A percentile compares a stretch with the other conserved stretches of the same genome.
Evolutionary conservation across 2,888 invertebrate genomes (phyloP).

Genomic region (Prosopocoilus inquinatus): DNA sequence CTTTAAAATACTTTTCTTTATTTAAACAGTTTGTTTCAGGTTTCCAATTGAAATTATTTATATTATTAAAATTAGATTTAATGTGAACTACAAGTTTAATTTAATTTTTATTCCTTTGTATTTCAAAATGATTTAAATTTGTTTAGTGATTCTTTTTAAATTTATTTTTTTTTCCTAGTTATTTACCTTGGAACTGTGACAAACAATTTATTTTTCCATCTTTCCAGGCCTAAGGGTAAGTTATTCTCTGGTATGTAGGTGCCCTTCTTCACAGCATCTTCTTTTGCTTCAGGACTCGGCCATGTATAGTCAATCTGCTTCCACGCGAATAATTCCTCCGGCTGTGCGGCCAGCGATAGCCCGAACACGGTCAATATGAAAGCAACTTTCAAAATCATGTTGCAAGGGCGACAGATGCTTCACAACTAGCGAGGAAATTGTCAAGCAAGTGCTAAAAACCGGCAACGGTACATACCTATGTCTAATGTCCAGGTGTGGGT

Average conservation of each 20-base stretch:
- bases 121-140: too few species aligned
- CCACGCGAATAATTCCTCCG: slow-evolving; percentile 68
- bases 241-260: slow-evolving; percentile 65
- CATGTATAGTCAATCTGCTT: slow-evolving; percentile 66
- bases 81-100: too few species aligned
- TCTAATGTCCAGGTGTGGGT: too few species aligned
- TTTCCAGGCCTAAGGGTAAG: slow-evolving; percentile 67
- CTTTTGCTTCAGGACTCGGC: slow-evolving; percentile 60
- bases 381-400: slow-evolving; percentile 4
- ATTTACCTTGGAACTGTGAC: slow-evolving; percentile 67
- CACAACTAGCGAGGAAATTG: background rate
- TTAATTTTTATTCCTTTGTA: too few species aligned
- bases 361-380: slow-evolving; percentile 15
- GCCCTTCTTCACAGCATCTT: slow-evolving; percentile 60
- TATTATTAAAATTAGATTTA: too few species aligned
- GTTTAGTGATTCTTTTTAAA: too few species aligned
- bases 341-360: slow-evolving; percentile 51
- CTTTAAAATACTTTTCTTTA: too few species aligned
- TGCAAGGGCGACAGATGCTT: background rate
- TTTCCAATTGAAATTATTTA: too few species aligned
- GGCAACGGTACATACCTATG: too few species aligned
- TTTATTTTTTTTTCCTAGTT: too few species aligned
- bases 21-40: too few species aligned
- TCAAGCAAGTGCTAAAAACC: background rate
- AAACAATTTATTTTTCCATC: slow-evolving; percentile 70